phyloP scores from a whole-genome alignment of 2,888 invertebrate species.

The Ecliptopera silaceata region DNA sequence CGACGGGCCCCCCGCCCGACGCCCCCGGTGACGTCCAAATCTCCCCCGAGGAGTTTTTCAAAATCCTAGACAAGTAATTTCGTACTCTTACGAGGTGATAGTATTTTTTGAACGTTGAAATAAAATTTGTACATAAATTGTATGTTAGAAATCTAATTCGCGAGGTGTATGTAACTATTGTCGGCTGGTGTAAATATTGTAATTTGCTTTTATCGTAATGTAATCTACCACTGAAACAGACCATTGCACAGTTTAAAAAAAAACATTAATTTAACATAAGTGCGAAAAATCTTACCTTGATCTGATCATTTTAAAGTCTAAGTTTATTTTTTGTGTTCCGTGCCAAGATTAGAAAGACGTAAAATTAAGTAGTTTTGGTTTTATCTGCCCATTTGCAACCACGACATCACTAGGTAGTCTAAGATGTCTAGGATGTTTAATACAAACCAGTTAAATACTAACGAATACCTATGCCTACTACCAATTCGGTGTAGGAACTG shows the following conservation, averaged over 20 bases:
- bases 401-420: too few species aligned
- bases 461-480: too few species aligned
- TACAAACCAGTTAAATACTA: too few species aligned
- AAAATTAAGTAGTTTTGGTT: too few species aligned
- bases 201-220: slow-evolving; percentile 76
- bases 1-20: slow-evolving; percentile 44
- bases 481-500: too few species aligned
- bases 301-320: neutral
- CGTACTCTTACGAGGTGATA: slow-evolving; percentile 43
- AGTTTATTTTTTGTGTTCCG: neutral
- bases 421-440: too few species aligned
- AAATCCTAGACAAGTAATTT: slow-evolving; percentile 68
- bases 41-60: slow-evolving; percentile 70
- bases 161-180: slow-evolving; percentile 57
- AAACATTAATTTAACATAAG: slow-evolving; percentile 20
- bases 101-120: slow-evolving; percentile 50
- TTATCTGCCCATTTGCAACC: too few species aligned
- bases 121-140: slow-evolving; percentile 60
- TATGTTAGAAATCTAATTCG: slow-evolving; percentile 52
- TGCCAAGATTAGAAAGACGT: neutral
- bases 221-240: slow-evolving; percentile 79
- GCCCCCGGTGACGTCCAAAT: slow-evolving; percentile 56
- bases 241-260: slow-evolving; percentile 64
- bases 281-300: neutral
- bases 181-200: slow-evolving; percentile 78